Base-by-base conservation (phyloP, 2,888 invertebrate species). In the Chesias legatella region DNA sequence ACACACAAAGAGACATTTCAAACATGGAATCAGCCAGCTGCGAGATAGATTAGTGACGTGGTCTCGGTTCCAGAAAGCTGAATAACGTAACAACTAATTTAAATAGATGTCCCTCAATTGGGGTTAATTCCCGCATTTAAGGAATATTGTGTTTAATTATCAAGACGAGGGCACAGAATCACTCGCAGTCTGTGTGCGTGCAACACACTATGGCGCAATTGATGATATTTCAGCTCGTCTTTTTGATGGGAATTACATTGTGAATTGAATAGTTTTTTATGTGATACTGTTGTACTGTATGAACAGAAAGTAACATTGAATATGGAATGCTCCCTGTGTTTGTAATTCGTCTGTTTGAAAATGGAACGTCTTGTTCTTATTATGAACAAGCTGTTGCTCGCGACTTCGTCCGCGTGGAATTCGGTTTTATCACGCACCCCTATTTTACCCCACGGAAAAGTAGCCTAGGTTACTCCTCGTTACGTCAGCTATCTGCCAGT, bases 71-170 rank as follows among this genome's bases (percentile, higher is more conserved):
- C 86, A 86, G 80, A 88, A 88, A 88, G 79, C 73, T 80, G 85
- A 79, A 81, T 82, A 81, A 65, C 71, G 78, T 74, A 78, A 70
- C 67, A 68, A 78, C 80, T 84, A 78, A 86, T 86, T 86, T 88
- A 85, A 86, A 86, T 86, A 88, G 83, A 84, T 78, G 76, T 80
- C 81, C 77, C 77, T 84, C 88, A 88, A 88, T 88, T 88, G 85
- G 79, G 88, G 88, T 88, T 86, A 88, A 88, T 86, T 88, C 86
- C 62, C 76, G 73, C 78, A 79, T 88, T 86, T 88, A 85, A 86
- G 88, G 82, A 88, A 88, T 86, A 86, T 79, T 39, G 69, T 71
- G 72, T 76, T 78, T 86, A 88, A 88, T 85, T 84, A 85, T 72
- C 70, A 71, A 67, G 55, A 67, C 61, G 61, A 58, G 58, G 59